Base-by-base conservation (phyloP, 2,797 vertebrate species). In the Craterocephalus amniculus region DNA sequence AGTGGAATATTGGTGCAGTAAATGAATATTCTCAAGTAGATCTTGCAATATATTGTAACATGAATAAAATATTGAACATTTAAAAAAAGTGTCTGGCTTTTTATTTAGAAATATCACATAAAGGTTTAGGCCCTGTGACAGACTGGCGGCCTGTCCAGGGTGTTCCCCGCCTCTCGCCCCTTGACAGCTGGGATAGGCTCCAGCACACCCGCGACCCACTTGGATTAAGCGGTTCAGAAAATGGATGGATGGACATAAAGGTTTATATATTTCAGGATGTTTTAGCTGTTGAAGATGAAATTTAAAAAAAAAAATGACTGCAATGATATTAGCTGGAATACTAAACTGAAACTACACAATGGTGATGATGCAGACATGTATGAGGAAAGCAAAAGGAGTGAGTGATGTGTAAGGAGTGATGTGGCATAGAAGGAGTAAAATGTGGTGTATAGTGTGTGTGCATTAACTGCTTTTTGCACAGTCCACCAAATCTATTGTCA, bases 401-500 rank as follows among this genome's bases (percentile, higher is more conserved):
- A 35, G 32, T 78, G 64, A 63, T 40, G 57, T 67, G 34, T 48
- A 67, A 72, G 67, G 26, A 35, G 32, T 78, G 64, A 63, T 40
- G 57, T 67, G 34, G 27, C 73, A 57, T 26, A 63, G 72, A 74
- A n/a, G 12, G 35, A 72, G 63, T 63, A 14, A 56, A 58, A 24
- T 68, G 36, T 64, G 9, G 56, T 68, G 29, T 27, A 63, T 16
- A 63, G 27, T 34, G 12, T 29, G 35, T 59, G 49, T 8, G 49
- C 27, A 7, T n/a, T 43, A 55, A 63, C 22, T 54, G 61, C 38
- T 71, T 69, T 78, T 62, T 74, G 35, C 66, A 59, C 54, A 78
- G 49, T 71, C 61, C 63, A 71, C 80, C 79, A 65, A 75, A 52
- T 67, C 63, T 64, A 84, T 64, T 66, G 58, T 76, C 69, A 62